Evolutionary conservation across 2,888 invertebrate species (phyloP), one percentile per base, ranked within the genome.

Genomic region (Tetranychus piercei): DNA sequence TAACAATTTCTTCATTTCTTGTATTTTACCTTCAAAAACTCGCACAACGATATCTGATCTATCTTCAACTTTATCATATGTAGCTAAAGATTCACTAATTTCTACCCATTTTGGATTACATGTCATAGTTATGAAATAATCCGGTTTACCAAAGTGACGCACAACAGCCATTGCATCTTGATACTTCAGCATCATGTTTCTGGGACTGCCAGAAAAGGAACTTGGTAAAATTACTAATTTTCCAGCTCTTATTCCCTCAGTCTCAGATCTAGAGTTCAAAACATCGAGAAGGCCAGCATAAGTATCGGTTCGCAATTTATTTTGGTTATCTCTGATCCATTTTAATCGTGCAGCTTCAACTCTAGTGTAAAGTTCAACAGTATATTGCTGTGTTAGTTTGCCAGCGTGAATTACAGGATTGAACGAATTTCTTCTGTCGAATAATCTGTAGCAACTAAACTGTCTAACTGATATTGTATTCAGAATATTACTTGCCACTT

Each of bases 121-220:
- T 1, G 84, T 83, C 78, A 83, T 80, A 20, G 83, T 83, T 8
- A 83, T 78, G 77, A 84, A 84, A n/a, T 82, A 78, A 78, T 82
- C 81, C 34, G 83, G 82, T 75, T 80, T 80, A 6, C 84, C 84
- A 80, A 78, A 82, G 76, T 81, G 81, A 65, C 80, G 55, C 5
- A 84, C 83, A 72, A 82, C 81, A 18, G 82, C 79, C 83, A 84
- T 83, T 0, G 82, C 81, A 80, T 83, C 83, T 77, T 83, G 81
- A 78, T 80, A 82, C 64, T 80, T 78, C 23, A 79, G 78, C n/a
- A 75, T 55, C 79, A 80, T 80, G 66, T 82, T 79, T 18, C 83
- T 77, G 74, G 82, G 82, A n/a, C 81, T 79, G n/a, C 82, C 81
- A 7, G 77, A 78, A 72, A 75, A 75, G 69, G 65, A 45, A 18